These are phyloP conservation scores for Forbesichthys agassizii DNA, from an alignment of 2,113 vertebrate species.

Conservation along the genomic window DNA sequence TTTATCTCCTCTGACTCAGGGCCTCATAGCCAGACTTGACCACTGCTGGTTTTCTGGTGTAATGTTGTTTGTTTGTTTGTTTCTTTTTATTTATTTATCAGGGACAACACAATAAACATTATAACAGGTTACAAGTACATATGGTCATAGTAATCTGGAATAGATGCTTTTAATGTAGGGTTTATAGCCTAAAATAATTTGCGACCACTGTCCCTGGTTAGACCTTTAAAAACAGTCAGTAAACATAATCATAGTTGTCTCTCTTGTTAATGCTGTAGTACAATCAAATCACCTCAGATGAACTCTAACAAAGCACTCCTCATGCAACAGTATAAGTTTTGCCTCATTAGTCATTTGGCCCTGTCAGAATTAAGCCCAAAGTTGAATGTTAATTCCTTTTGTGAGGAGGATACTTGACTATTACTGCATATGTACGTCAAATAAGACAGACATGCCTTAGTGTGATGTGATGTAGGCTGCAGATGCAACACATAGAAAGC, in stretches of 20 bases:
- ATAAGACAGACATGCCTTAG: neutral
- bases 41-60: neutral
- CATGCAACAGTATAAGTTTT: slow-evolving; percentile 9
- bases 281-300: slow-evolving; percentile 35
- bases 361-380: neutral
- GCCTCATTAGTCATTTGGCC: neutral
- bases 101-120: too few species aligned
- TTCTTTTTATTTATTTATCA: neutral
- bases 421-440: neutral
- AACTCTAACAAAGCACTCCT: slow-evolving; percentile 35
- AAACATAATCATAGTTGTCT: neutral
- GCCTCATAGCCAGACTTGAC: too few species aligned
- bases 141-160: too few species aligned
- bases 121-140: too few species aligned
- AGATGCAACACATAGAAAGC: slow-evolving; percentile 4
- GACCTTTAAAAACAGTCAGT: too few species aligned
- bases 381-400: slow-evolving; percentile 25
- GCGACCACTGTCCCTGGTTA: too few species aligned
- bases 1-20: slow-evolving; percentile 1
- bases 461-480: neutral
- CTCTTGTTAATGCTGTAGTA: slow-evolving; percentile 12
- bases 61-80: too few species aligned
- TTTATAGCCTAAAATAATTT: too few species aligned
- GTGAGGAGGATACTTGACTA: slow-evolving; percentile 8
- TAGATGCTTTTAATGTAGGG: too few species aligned